Base-by-base conservation (phyloP, 64 coral and sea anemone species). In the Stichodactyla helianthus region DNA sequence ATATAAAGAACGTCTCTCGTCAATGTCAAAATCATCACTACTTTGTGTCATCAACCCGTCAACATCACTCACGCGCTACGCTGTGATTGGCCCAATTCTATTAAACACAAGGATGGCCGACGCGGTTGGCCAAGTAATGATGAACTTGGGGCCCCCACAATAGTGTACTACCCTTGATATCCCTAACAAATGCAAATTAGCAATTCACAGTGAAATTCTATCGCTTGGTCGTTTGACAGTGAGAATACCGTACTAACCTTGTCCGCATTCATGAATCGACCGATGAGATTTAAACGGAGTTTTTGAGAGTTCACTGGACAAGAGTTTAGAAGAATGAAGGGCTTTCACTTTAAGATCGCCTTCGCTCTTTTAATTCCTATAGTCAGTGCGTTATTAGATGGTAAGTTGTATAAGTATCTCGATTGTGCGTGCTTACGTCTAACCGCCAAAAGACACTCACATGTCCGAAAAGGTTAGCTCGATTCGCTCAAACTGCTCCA, bases 391-490 rank as follows among this genome's bases (percentile, higher is more conserved):
- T 51, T 51, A 20, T 52, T 20, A 28, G 50, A 20, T 81, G 89
- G 89, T 90, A 79, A 90, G 88, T 90, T 85, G 59, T 12, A 67
- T 52, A 71, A 70, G 82, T 84, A 61, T 82, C 82, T 84, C 76
- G 63, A 82, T 50, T 62, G 83, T 90, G 83, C 89, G 89, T 90
- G 89, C 71, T 85, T 85, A 85, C 78, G 67, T 55, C 23, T 56
- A 90, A 86, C 89, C 83, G 89, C 84, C 89, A 84, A 84, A 90
- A 85, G 89, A 35, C 82, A 63, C 82, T 90, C 64, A 26, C 78
- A 81, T 85, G 83, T 71, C 74, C 84, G 76, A 79, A 78, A 79
- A 83, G 82, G 19, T 77, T 16, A 86, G 59, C 71, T 16, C 67
- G 55, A 52, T 5, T 84, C 83, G 10, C 51, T 90, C 53, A 55